Evolutionary conservation across 2,113 vertebrate species (phyloP).

Genomic region (Isurus oxyrinchus): DNA sequence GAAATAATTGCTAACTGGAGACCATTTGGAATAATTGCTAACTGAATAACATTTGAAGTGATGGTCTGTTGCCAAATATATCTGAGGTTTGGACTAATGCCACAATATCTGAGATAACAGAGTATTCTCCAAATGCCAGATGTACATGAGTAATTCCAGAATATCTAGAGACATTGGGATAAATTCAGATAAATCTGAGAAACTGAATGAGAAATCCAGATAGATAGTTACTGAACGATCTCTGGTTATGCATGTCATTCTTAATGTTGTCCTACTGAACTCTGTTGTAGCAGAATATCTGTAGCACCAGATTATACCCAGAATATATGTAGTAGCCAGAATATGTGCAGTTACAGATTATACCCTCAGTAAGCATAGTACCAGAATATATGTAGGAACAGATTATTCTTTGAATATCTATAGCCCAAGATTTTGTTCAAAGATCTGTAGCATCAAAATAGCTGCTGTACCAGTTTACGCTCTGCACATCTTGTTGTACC

Average conservation of each 20-base stretch:
- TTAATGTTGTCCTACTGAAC: background rate
- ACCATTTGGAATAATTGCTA: background rate
- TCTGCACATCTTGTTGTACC: background rate
- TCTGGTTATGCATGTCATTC: background rate
- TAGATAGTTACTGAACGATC: background rate
- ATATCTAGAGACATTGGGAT: background rate
- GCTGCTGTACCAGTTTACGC: background rate
- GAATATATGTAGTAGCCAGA: background rate
- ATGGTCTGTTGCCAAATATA: background rate
- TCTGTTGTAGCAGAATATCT: background rate
- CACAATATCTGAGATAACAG: background rate
- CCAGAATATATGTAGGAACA: too few species aligned
- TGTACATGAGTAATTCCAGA: background rate
- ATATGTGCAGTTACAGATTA: too few species aligned
- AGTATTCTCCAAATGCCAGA: background rate
- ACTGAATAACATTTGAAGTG: background rate
- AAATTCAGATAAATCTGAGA: background rate
- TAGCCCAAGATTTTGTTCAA: too few species aligned
- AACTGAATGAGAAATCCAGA: background rate
- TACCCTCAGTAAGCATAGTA: too few species aligned
- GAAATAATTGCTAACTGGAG: background rate
- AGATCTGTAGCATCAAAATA: background rate
- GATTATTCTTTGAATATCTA: too few species aligned
- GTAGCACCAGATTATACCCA: background rate
- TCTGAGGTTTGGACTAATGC: background rate